Base-by-base conservation (phyloP, 2,113 vertebrate species). In the Pedionomus torquatus region DNA sequence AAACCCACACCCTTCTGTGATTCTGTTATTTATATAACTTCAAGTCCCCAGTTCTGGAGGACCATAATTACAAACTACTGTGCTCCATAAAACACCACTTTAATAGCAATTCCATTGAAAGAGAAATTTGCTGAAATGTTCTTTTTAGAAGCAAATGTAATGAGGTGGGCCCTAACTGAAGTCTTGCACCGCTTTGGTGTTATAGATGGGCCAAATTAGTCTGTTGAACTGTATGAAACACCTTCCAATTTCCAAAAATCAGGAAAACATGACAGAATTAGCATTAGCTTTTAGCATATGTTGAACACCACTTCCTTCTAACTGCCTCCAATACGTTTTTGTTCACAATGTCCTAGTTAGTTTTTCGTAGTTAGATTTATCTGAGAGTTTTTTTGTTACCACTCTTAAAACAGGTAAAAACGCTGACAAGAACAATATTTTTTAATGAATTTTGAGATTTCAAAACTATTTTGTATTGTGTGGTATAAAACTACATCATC, bases 91-190 rank as follows among this genome's bases (percentile, higher is more conserved):
- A 41, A 41, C 11, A 33, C 17, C 76, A 65, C 74, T 97, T 92
- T 69, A 86, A 81, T 61, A 90, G 60, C 75, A 92, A 85, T 81
- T 95, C 37, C 31, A 72, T 80, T 95, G 72, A 61, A 96, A 93
- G 61, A 76, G 37, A 90, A 95, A 95, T 89, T 76, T 78, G 65
- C 41, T 86, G 65, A n/a, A 95, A 93, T 49, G 82, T 61, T 71
- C 57, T 92, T 94, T 96, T 96, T 86, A 92, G 87, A 71, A 60
- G 17, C 95, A 64, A 79, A 88, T 91, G 37, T 60, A n/a, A 54
- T 83, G 92, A 95, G 74, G 82, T 76, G 61, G 44, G 49, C 86
- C 49, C 17, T 88, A 66, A 83, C n/a, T 83, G 78, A 78, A 60
- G 58, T 39, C 65, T 87, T 92, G 49, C 13, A 72, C 26, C 30